A percentile compares a stretch with the other conserved stretches of the same genome.
These are phyloP conservation scores for Struthidea cinerea DNA, from an alignment of 2,113 vertebrate species.

Conservation along the genomic window DNA sequence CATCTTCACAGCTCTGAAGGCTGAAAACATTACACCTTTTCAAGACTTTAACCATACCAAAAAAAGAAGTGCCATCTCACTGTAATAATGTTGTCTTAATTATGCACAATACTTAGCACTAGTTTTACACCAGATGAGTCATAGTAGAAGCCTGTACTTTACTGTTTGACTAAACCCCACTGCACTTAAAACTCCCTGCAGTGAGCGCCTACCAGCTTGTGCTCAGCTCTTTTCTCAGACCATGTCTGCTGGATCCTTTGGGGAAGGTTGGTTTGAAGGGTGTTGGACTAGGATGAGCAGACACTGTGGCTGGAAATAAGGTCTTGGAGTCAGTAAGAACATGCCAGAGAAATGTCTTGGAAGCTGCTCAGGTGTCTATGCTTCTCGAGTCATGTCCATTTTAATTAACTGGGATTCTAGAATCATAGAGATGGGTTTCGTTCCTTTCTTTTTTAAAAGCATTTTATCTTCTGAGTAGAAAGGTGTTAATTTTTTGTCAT, in stretches of 20 bases:
- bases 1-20: slow-evolving; percentile 25
- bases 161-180: slow-evolving; percentile 36
- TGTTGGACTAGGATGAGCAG: not conserved
- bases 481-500: not conserved
- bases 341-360: not conserved
- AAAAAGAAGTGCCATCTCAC: slow-evolving; percentile 54
- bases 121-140: slow-evolving; percentile 59
- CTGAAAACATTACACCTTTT: slow-evolving; percentile 36
- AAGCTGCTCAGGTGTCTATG: not conserved
- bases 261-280: not conserved
- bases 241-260: not conserved
- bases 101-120: slow-evolving; percentile 58
- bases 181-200: not conserved
- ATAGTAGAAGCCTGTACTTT: slow-evolving; percentile 44
- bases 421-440: not conserved
- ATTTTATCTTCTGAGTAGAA: not conserved
- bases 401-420: not conserved
- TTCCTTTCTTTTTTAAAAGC: not conserved
- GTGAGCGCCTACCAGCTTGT: not conserved
- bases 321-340: not conserved
- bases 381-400: not conserved
- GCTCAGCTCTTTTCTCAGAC: not conserved
- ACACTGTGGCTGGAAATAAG: not conserved
- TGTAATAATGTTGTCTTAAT: slow-evolving; percentile 63
- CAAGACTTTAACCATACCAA: not conserved